phyloP scores from a whole-genome alignment of 2,888 invertebrate species.

The Amiota mariae region DNA sequence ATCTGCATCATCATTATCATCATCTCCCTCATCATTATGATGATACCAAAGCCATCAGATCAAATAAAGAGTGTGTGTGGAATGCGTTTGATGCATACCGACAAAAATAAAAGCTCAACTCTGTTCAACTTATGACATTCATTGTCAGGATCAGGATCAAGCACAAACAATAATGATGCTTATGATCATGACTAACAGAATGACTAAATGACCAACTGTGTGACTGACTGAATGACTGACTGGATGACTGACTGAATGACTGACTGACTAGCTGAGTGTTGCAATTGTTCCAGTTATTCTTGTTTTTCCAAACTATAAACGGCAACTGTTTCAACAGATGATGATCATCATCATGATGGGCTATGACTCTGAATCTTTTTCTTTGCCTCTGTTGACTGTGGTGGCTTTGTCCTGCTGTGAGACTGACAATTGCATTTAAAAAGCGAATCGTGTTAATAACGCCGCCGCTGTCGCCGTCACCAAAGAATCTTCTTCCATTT shows the following conservation, averaged over 20 bases:
- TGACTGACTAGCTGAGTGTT: not conserved
- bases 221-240: not conserved
- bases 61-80: conserved; percentile 16
- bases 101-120: conserved; percentile 1
- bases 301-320: not conserved
- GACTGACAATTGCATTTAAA: conserved; percentile 26
- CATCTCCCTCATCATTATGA: not conserved
- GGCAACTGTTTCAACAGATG: conserved; percentile 1
- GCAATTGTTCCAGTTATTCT: not conserved
- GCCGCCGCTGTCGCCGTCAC: not conserved
- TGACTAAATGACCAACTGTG: not conserved
- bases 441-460: conserved; percentile 32
- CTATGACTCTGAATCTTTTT: not conserved
- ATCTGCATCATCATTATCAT: not conserved
- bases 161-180: not conserved
- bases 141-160: conserved; percentile 16
- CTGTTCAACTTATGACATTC: conserved; percentile 17
- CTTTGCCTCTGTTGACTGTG: not conserved
- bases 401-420: conserved; percentile 24
- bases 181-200: not conserved
- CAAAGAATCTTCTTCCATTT: not conserved
- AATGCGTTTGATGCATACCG: conserved; percentile 22
- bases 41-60: not conserved
- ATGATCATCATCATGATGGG: not conserved
- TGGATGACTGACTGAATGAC: not conserved